Evolutionary conservation across 2,797 vertebrate genomes (phyloP).

Genomic region (Champsocephalus esox): DNA sequence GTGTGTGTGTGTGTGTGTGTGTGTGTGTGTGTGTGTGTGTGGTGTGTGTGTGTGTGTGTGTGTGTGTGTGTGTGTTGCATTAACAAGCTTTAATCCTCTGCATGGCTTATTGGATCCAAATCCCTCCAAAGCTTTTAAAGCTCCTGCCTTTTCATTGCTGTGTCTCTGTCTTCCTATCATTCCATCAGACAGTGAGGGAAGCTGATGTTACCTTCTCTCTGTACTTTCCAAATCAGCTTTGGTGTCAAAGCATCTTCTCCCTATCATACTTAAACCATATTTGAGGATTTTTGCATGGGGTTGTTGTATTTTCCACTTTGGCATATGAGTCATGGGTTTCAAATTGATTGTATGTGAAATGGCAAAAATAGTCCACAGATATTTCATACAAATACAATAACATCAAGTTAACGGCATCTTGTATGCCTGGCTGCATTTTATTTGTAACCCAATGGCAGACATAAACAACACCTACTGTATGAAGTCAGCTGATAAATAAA

Average conservation of each 20-base stretch:
- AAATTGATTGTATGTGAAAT: constrained; percentile 9
- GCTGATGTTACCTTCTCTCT: neutral
- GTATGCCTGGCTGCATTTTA: neutral
- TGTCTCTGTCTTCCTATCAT: constrained; percentile 13
- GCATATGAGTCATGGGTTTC: neutral
- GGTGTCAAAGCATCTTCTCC: neutral
- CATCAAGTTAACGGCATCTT: neutral
- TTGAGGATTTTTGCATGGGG: neutral
- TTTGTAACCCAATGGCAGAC: neutral
- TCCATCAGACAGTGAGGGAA: constrained; percentile 25
- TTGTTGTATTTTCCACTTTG: neutral
- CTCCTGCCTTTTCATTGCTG: constrained; percentile 78
- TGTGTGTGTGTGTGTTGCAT: constrained; percentile 62
- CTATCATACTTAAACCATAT: neutral
- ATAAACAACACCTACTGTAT: neutral
- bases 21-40: constrained; percentile 23
- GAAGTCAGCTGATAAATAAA: neutral
- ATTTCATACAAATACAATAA: constrained; percentile 2
- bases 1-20: constrained; percentile 29
- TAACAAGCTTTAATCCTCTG: constrained; percentile 83
- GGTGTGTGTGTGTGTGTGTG: neutral
- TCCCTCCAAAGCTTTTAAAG: constrained; percentile 84
- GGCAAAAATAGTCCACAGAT: neutral
- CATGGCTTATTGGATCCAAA: constrained; percentile 84
- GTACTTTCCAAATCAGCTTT: constrained; percentile 14